These are phyloP conservation scores for Ceratitis capitata DNA, from an alignment of 1,140 invertebrate species.

Conservation along the genomic window DNA sequence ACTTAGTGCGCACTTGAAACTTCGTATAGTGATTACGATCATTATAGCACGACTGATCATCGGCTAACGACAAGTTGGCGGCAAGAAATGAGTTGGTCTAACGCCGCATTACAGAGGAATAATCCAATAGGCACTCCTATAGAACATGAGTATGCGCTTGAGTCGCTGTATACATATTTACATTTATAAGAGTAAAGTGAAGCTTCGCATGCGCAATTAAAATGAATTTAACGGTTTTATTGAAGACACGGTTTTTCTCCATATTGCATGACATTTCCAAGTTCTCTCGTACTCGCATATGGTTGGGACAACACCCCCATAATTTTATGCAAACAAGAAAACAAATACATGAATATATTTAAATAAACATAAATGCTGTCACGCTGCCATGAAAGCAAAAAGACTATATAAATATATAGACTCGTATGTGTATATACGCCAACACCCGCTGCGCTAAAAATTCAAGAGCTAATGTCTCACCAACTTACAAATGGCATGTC, in stretches of 20 bases:
- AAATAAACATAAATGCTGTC: not conserved
- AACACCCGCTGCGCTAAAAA: not conserved
- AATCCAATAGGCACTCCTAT: no score
- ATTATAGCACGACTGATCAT: no score
- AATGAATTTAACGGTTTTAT: not conserved
- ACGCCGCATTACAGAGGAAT: no score
- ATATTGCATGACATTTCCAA: not conserved
- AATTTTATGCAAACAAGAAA: not conserved
- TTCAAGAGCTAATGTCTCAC: not conserved
- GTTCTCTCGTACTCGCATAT: no score
- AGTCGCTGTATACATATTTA: no score
- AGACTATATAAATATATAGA: not conserved
- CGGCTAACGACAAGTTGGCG: no score
- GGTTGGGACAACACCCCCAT: constrained; percentile 10
- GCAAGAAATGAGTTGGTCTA: no score
- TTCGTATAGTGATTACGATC: no score
- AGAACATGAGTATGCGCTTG: no score
- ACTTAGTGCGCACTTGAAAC: no score
- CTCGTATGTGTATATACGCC: not conserved
- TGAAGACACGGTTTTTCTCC: not conserved
- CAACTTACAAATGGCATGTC: not conserved
- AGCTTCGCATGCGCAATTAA: constrained; percentile 1
- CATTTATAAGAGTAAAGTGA: no score
- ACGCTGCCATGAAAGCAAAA: not conserved
- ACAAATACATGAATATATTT: not conserved